phyloP scores from a whole-genome alignment of 2,113 vertebrate genomes.

The Paraplagusia blochii region DNA sequence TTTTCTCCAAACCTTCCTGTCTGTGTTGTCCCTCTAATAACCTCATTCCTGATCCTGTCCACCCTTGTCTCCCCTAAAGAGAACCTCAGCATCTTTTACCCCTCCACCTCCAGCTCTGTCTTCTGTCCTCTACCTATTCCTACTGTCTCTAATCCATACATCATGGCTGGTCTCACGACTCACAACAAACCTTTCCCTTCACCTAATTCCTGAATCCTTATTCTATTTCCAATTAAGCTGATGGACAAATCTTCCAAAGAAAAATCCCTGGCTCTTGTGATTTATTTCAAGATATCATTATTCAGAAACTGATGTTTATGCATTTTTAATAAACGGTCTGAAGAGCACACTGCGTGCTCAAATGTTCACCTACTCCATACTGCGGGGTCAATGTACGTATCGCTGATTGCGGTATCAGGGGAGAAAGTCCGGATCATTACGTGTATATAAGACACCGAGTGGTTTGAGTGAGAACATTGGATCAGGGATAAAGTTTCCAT shows the following conservation, averaged over 20 bases:
- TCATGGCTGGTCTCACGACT: too few relatives aligned
- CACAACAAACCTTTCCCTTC: too few relatives aligned
- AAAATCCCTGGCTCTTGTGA: background rate
- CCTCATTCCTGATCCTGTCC: too few relatives aligned
- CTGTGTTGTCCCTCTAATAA: too few relatives aligned
- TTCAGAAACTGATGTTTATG: conserved; percentile 1
- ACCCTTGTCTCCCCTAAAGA: too few relatives aligned
- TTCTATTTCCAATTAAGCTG: conserved; percentile 2
- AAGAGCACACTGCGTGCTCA: conserved; percentile 12
- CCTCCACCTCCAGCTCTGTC: too few relatives aligned
- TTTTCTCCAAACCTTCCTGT: too few relatives aligned
- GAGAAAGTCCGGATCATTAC: conserved; percentile 32
- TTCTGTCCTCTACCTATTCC: too few relatives aligned
- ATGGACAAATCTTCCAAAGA: background rate
- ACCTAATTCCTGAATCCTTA: too few relatives aligned
- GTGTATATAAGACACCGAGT: conserved; percentile 40
- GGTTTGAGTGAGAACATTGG: conserved; percentile 36
- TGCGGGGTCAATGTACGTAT: conserved; percentile 19
- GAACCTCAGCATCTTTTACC: too few relatives aligned
- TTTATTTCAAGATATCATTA: background rate
- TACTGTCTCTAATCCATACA: too few relatives aligned
- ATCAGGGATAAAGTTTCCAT: conserved; percentile 68
- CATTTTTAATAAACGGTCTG: conserved; percentile 7
- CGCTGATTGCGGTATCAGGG: conserved; percentile 28
- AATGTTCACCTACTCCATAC: conserved; percentile 13